Evolutionary conservation across 2,797 vertebrate species (phyloP).

Genomic region (Percopsis omiscomaycus): DNA sequence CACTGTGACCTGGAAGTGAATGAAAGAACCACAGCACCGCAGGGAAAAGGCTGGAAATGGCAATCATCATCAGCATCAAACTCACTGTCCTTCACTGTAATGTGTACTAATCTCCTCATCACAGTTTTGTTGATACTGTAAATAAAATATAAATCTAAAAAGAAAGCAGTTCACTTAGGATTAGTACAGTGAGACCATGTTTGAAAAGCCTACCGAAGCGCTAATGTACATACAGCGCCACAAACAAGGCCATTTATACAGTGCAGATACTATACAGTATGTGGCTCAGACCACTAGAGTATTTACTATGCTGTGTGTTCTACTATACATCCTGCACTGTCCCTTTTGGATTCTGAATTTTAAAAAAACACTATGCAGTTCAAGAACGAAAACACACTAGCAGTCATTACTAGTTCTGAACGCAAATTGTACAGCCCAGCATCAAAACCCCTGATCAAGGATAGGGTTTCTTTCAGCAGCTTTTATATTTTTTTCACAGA

Average conservation of each 20-base stretch:
- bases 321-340: conserved; percentile 31
- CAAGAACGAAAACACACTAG: conserved; percentile 30
- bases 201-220: conserved; percentile 49
- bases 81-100: conserved; percentile 17
- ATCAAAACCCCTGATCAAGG: conserved; percentile 11
- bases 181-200: conserved; percentile 60
- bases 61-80: conserved; percentile 18
- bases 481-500: not conserved
- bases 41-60: conserved; percentile 1
- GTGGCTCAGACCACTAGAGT: conserved; percentile 16
- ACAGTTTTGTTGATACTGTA: conserved; percentile 9
- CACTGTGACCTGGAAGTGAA: conserved; percentile 48
- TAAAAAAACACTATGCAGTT: conserved; percentile 54
- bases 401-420: conserved; percentile 14
- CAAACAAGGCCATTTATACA: conserved; percentile 60
- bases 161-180: conserved; percentile 69
- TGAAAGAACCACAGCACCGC: conserved; percentile 40
- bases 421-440: conserved; percentile 14
- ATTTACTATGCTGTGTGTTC: conserved; percentile 7
- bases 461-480: conserved; percentile 4
- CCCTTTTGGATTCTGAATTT: conserved; percentile 30
- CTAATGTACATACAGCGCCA: conserved; percentile 50
- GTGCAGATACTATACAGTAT: conserved; percentile 11
- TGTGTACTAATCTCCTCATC: conserved; percentile 16
- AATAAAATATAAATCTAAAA: conserved; percentile 24